These are phyloP conservation scores for Sturnus vulgaris DNA, from an alignment of 2,113 vertebrate species.

Conservation along the genomic window DNA sequence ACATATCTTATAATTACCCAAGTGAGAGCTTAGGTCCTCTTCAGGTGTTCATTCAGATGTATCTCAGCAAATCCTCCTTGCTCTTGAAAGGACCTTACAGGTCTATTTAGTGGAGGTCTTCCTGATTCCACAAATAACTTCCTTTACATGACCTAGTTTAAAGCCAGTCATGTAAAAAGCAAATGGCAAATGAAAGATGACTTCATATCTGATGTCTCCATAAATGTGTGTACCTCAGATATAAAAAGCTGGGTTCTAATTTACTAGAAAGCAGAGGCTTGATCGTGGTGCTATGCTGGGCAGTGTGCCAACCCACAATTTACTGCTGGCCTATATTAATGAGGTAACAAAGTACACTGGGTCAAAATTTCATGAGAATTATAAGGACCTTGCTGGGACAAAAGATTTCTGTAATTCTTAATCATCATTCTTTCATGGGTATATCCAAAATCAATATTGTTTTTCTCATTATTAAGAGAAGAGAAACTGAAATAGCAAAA, in stretches of 20 bases:
- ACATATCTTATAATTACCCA: neutral
- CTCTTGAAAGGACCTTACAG: neutral
- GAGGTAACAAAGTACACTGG: conserved; percentile 64
- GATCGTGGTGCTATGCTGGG: conserved; percentile 59
- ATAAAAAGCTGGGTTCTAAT: conserved; percentile 56
- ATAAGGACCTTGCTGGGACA: conserved; percentile 51
- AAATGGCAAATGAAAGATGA: conserved; percentile 50
- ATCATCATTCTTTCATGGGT: conserved; percentile 59
- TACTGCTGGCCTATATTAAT: conserved; percentile 62
- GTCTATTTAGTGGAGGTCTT: neutral
- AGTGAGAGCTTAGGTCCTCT: neutral
- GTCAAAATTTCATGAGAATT: conserved; percentile 69
- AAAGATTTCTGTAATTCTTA: conserved; percentile 69
- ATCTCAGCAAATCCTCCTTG: neutral
- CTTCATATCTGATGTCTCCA: conserved; percentile 39
- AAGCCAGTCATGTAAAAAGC: neutral
- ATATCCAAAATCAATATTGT: conserved; percentile 75
- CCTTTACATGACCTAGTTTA: neutral
- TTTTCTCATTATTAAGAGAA: conserved; percentile 70
- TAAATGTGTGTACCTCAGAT: conserved; percentile 60
- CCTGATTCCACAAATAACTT: conserved; percentile 24
- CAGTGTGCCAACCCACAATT: conserved; percentile 61
- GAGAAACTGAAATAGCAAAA: conserved; percentile 63
- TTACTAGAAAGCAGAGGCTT: conserved; percentile 68
- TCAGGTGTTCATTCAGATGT: neutral